A percentile compares a stretch with the other conserved stretches of the same genome.
Evolutionary conservation across 2,797 vertebrate species (phyloP).

Genomic region (Phoebastria nigripes): DNA sequence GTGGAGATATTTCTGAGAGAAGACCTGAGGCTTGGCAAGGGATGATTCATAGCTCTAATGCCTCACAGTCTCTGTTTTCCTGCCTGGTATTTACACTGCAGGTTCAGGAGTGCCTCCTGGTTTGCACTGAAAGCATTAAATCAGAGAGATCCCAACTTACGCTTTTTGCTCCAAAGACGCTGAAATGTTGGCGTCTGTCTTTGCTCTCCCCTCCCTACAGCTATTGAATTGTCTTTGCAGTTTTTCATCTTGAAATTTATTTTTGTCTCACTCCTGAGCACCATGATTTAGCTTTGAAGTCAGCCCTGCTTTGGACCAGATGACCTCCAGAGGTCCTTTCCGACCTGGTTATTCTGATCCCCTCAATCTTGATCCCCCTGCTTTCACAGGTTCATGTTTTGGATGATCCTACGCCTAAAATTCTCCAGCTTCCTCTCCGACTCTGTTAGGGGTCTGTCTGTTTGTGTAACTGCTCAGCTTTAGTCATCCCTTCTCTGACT

Average conservation of each 20-base stretch:
- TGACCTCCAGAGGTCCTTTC: not conserved
- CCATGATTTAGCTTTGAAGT: not conserved
- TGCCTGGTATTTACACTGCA: not conserved
- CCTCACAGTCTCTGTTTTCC: not conserved
- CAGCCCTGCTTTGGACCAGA: not conserved
- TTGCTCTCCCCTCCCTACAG: not conserved
- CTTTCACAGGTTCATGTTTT: not conserved
- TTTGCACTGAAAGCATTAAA: not conserved
- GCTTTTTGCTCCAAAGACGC: not conserved
- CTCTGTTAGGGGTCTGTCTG: not conserved
- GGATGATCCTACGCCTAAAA: not conserved
- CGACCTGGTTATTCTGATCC: not conserved
- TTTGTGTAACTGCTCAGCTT: not conserved
- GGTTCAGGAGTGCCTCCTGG: not conserved
- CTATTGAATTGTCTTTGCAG: not conserved
- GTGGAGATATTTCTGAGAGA: not conserved
- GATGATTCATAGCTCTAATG: not conserved
- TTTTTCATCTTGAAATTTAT: not conserved
- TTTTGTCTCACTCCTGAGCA: not conserved
- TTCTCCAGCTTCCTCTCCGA: not conserved
- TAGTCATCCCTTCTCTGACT: not conserved
- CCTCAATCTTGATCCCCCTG: not conserved
- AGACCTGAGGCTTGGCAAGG: not conserved
- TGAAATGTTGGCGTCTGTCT: not conserved
- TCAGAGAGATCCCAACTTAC: not conserved